A percentile compares a stretch with the other conserved stretches of the same genome.
These are phyloP conservation scores for Drosophila subobscura DNA, from an alignment of 1,140 invertebrate genomes.

Conservation along the genomic window DNA sequence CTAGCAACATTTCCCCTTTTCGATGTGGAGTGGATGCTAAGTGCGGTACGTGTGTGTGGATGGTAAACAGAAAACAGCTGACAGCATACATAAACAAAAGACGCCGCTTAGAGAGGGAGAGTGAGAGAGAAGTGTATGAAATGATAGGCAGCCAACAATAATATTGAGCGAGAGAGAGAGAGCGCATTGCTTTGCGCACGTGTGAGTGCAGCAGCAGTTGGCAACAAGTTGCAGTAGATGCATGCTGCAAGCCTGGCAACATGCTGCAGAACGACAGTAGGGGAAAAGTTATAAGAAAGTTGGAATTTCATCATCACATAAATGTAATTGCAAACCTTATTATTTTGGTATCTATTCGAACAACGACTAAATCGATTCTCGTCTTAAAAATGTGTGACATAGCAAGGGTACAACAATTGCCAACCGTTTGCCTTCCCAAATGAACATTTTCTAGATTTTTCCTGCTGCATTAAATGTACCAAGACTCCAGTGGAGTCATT, in stretches of 20 bases:
- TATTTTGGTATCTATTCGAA: no score
- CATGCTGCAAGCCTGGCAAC: background rate
- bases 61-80: conserved; percentile 57
- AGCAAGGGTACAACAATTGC: background rate
- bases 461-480: background rate
- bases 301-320: background rate
- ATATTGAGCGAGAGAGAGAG: conserved; percentile 16
- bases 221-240: conserved; percentile 23
- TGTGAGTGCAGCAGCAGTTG: conserved; percentile 20
- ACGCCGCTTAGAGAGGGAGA: conserved; percentile 4
- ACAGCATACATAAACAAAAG: conserved; percentile 54
- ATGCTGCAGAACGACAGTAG: conserved; percentile 4
- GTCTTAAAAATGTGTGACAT: no score
- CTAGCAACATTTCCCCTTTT: conserved; percentile 43
- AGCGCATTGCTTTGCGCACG: conserved; percentile 26
- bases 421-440: background rate
- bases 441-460: background rate
- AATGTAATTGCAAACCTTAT: no score
- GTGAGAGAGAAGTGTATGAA: background rate
- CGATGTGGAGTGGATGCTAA: conserved; percentile 4
- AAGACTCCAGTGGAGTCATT: no score
- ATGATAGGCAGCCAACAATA: background rate
- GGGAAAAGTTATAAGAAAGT: no score
- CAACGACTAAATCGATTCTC: no score
- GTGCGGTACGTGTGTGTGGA: conserved; percentile 19